These are phyloP conservation scores for Porites evermanni DNA, from an alignment of 92 coral and sea anemone species.

Conservation along the genomic window DNA sequence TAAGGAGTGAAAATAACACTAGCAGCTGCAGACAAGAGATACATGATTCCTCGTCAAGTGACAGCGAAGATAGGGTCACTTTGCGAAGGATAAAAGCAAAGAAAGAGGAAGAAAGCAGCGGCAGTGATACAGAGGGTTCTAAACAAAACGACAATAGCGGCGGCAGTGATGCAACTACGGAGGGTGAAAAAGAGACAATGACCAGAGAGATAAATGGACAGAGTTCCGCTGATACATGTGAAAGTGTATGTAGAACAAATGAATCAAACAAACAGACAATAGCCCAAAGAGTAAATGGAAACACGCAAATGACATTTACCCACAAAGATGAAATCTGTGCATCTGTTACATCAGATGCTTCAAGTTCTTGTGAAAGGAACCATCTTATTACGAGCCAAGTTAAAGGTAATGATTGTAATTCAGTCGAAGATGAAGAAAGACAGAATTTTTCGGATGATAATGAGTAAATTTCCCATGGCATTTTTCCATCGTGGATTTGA, in stretches of 20 bases:
- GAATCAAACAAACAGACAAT: background rate
- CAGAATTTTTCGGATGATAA: background rate
- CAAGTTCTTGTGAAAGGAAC: background rate
- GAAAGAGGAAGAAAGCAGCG: background rate
- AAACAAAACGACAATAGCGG: background rate
- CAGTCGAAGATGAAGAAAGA: background rate
- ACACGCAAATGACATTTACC: background rate
- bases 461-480: background rate
- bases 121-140: background rate
- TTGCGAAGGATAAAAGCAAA: background rate
- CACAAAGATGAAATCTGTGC: background rate
- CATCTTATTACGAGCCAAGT: background rate
- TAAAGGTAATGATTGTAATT: background rate
- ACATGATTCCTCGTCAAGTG: constrained; percentile 19
- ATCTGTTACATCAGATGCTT: background rate
- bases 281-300: background rate
- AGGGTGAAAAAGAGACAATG: background rate
- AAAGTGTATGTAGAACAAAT: background rate
- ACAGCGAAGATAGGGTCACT: background rate
- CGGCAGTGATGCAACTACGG: background rate
- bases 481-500: background rate
- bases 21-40: background rate
- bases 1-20: background rate
- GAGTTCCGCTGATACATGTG: constrained; percentile 4
- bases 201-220: background rate